phyloP scores from a whole-genome alignment of 1,140 invertebrate genomes.

The Drosophila hydei region DNA sequence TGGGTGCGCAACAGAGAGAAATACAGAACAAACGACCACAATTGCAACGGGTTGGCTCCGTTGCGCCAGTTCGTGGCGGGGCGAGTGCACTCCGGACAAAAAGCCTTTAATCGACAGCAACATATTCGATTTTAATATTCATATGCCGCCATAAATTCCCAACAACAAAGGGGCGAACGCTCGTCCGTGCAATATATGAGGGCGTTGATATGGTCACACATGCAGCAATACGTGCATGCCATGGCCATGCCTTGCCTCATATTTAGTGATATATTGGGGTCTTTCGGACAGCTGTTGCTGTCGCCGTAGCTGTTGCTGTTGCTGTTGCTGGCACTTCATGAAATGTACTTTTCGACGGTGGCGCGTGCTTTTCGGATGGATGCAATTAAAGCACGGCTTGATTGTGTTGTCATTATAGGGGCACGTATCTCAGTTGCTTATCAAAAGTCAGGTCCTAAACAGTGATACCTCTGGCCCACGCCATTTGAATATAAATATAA shows the following conservation, averaged over 20 bases:
- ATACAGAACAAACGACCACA: slow-evolving; percentile 57
- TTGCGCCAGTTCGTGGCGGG: background rate
- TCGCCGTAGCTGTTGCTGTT: slow-evolving; percentile 46
- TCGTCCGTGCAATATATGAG: slow-evolving; percentile 54
- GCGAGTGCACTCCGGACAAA: slow-evolving; percentile 54
- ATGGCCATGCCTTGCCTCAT: slow-evolving; percentile 19
- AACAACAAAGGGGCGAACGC: slow-evolving; percentile 40
- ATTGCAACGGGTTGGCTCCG: slow-evolving; percentile 32
- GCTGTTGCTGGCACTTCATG: slow-evolving; percentile 45
- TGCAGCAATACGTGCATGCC: slow-evolving; percentile 8
- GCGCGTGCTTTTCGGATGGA: slow-evolving; percentile 1
- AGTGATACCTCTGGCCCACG: background rate
- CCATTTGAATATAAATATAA: no score
- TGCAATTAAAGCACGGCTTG: slow-evolving; percentile 5
- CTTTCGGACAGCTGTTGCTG: slow-evolving; percentile 42
- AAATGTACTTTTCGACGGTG: slow-evolving; percentile 39
- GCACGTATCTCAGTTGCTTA: slow-evolving; percentile 1
- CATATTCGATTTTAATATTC: slow-evolving; percentile 84
- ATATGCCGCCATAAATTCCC: slow-evolving; percentile 81
- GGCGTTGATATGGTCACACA: slow-evolving; percentile 56
- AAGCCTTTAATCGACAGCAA: slow-evolving; percentile 83
- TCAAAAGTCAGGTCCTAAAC: background rate
- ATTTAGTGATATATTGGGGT: slow-evolving; percentile 40
- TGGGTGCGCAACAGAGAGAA: slow-evolving; percentile 3
- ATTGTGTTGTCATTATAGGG: slow-evolving; percentile 1